A percentile compares a stretch with the other conserved stretches of the same genome.
Conservation (phyloP, 1,140 invertebrate genomes). For the Bemisia tabaci region DNA sequence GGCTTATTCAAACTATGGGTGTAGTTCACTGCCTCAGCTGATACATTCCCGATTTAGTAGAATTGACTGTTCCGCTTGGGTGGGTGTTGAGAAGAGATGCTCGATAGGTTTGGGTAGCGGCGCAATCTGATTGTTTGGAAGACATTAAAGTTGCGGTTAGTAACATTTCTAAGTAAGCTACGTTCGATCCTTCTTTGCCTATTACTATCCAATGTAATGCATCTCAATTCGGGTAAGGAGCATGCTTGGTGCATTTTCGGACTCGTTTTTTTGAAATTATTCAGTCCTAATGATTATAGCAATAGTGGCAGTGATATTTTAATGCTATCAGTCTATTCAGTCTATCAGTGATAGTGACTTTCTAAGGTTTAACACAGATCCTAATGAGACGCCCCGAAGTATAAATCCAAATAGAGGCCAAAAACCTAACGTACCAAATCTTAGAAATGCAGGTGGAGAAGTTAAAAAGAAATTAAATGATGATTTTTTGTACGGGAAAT, state of each 20-base stretch:
- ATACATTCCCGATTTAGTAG: constrained; percentile 16
- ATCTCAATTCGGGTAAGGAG: constrained; percentile 25
- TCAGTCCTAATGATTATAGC: no score
- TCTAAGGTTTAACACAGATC: no score
- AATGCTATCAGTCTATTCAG: no score
- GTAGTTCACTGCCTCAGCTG: neutral
- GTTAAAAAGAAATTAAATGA: no score
- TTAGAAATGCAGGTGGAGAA: no score
- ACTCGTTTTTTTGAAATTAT: no score
- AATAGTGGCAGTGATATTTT: no score
- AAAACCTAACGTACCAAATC: no score
- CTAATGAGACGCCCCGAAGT: no score
- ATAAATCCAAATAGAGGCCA: no score
- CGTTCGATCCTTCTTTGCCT: constrained; percentile 23
- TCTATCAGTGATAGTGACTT: no score
- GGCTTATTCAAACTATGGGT: neutral
- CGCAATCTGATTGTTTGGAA: constrained; percentile 21
- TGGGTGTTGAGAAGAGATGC: constrained; percentile 8
- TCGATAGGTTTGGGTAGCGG: constrained; percentile 19
- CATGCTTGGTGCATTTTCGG: constrained; percentile 27
- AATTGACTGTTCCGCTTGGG: constrained; percentile 2
- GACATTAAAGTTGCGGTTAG: constrained; percentile 23
- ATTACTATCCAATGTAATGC: constrained; percentile 26
- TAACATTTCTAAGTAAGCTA: constrained; percentile 21
- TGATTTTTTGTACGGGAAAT: no score